Evolutionary conservation across 1,140 invertebrate genomes (phyloP).

Genomic region (Acromyrmex charruanus): DNA sequence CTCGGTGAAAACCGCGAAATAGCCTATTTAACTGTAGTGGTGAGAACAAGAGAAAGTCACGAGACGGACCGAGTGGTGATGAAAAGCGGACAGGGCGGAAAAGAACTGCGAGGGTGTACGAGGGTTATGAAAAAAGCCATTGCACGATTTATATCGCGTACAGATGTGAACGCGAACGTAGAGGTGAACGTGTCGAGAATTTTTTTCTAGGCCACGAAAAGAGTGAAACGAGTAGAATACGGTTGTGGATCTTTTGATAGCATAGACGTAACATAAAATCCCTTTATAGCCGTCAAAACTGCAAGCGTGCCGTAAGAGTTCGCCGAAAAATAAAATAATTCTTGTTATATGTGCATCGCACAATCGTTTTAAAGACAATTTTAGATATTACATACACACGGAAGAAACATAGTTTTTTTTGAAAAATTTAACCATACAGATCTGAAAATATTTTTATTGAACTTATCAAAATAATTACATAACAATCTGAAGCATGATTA

Average conservation of each 20-base stretch:
- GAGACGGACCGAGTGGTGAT: not conserved
- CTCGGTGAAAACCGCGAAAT: conserved; percentile 53
- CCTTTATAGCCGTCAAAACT: conserved; percentile 10
- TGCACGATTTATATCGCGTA: conserved; percentile 40
- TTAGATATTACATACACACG: not conserved
- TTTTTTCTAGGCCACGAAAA: conserved; percentile 21
- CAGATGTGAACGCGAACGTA: conserved; percentile 33
- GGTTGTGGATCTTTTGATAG: conserved; percentile 29
- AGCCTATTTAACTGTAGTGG: conserved; percentile 42
- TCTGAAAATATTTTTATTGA: too few relatives aligned
- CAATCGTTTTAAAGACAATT: not conserved
- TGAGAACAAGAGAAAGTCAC: not conserved
- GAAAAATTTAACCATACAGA: too few relatives aligned
- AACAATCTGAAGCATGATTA: too few relatives aligned
- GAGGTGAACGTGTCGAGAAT: conserved; percentile 33
- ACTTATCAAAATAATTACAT: too few relatives aligned
- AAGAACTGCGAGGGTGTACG: not conserved
- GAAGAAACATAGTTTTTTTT: too few relatives aligned
- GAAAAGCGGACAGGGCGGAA: not conserved
- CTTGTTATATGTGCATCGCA: not conserved
- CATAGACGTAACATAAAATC: not conserved
- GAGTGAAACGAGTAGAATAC: conserved; percentile 23
- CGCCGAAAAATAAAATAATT: conserved; percentile 14
- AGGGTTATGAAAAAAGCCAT: conserved; percentile 57
- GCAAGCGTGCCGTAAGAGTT: not conserved